Conservation (phyloP, 1,140 invertebrate genomes). For the Phortica variegata region DNA sequence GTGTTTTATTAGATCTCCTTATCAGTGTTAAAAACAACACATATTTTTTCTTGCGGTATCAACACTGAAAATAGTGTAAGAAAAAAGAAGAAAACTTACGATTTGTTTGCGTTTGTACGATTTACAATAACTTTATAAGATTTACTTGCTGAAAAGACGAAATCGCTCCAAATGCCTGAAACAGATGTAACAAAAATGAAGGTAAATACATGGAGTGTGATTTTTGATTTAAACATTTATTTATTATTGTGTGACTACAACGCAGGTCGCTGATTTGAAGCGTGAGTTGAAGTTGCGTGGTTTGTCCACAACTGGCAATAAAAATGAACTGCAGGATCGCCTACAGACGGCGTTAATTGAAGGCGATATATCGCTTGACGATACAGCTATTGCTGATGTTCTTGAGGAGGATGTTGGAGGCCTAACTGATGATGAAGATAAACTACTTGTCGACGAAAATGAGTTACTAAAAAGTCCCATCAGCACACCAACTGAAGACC, state of each 20-base stretch:
- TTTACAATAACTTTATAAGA: too few relatives aligned
- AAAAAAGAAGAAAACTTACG: constrained; percentile 14
- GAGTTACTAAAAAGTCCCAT: constrained; percentile 48
- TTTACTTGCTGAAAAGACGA: too few relatives aligned
- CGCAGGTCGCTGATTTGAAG: constrained; percentile 73
- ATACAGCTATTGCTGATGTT: constrained; percentile 59
- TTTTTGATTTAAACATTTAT: background rate
- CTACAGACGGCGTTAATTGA: constrained; percentile 68
- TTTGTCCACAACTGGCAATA: constrained; percentile 73
- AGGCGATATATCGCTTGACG: constrained; percentile 58
- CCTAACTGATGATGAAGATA: constrained; percentile 46
- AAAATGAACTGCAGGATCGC: constrained; percentile 75
- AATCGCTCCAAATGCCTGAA: constrained; percentile 42
- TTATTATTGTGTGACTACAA: background rate
- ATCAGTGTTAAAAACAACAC: too few relatives aligned
- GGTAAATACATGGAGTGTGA: constrained; percentile 26
- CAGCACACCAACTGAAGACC: constrained; percentile 27
- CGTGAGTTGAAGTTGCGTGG: constrained; percentile 77
- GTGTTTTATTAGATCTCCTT: too few relatives aligned
- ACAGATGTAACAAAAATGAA: constrained; percentile 55
- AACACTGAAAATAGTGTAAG: background rate
- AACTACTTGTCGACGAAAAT: constrained; percentile 38
- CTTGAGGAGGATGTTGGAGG: constrained; percentile 49
- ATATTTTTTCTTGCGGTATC: background rate
- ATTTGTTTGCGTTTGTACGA: too few relatives aligned